Evolutionary conservation across 1,140 invertebrate species (phyloP).

Genomic region (Agraylea sexmaculata): DNA sequence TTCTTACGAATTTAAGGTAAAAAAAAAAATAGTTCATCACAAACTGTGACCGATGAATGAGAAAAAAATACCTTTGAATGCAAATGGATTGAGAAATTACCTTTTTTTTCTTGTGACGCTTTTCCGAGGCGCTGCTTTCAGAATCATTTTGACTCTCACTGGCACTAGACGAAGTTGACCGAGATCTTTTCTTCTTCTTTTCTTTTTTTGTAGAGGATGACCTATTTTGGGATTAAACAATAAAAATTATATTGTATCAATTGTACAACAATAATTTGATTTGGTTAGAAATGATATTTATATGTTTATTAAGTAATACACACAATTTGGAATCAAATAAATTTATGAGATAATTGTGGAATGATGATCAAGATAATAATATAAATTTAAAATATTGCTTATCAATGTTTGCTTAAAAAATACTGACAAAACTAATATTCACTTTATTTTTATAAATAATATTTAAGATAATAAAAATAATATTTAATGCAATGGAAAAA

Average conservation of each 20-base stretch:
- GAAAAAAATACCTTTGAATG: not conserved
- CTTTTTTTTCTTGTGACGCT: slow-evolving; percentile 44
- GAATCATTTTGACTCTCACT: slow-evolving; percentile 32
- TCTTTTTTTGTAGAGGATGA: slow-evolving; percentile 27
- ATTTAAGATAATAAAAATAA: no score
- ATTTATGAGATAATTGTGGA: no score
- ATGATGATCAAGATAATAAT: no score
- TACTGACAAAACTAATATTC: no score
- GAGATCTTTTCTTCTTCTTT: slow-evolving; percentile 43
- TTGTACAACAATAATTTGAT: no score
- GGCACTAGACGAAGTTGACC: slow-evolving; percentile 27
- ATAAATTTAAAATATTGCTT: not conserved
- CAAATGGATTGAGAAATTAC: slow-evolving; percentile 24
- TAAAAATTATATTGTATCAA: no score
- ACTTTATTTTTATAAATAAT: no score
- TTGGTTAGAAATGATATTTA: not conserved
- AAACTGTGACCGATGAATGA: not conserved
- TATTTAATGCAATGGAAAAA: no score
- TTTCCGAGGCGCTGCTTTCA: slow-evolving; percentile 39
- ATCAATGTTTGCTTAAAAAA: no score
- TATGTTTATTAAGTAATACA: not conserved
- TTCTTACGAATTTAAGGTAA: slow-evolving; percentile 20
- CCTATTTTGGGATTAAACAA: no score
- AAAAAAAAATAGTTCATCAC: slow-evolving; percentile 14
- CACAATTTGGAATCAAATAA: not conserved